phyloP scores from a whole-genome alignment of 2,113 vertebrate species.

The Phyllopteryx taeniolatus region DNA sequence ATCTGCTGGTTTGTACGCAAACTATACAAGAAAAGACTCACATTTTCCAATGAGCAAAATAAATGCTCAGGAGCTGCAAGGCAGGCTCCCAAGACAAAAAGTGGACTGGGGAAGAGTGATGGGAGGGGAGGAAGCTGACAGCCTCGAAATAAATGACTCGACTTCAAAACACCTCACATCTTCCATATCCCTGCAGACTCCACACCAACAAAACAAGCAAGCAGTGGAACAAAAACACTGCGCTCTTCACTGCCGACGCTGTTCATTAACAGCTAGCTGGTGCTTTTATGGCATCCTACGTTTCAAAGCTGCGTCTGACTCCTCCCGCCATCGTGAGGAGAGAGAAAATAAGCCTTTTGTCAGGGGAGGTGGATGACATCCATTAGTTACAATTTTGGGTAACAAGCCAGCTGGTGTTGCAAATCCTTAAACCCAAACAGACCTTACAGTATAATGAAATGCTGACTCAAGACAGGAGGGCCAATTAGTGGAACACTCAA shows the following conservation, averaged over 20 bases:
- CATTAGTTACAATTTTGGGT: conserved; percentile 28
- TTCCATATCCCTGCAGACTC: conserved; percentile 56
- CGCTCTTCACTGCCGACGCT: conserved; percentile 27
- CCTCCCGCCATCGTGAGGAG: conserved; percentile 32
- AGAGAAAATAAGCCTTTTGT: conserved; percentile 35
- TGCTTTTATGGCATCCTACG: conserved; percentile 41
- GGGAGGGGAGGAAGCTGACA: conserved; percentile 45
- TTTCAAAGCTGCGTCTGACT: conserved; percentile 56
- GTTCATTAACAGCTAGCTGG: conserved; percentile 60
- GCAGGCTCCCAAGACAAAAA: conserved; percentile 24
- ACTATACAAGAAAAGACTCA: conserved; percentile 21
- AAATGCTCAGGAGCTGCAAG: conserved; percentile 37
- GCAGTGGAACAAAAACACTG: conserved; percentile 46
- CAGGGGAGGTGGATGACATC: conserved; percentile 23
- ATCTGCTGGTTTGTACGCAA: conserved; percentile 30
- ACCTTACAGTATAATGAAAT: conserved; percentile 24
- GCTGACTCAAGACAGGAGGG: conserved; percentile 3
- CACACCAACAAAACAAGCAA: conserved; percentile 42
- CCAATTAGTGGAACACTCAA: conserved; percentile 2
- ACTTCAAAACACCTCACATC: conserved; percentile 70
- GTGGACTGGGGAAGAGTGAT: conserved; percentile 15
- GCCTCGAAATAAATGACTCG: conserved; percentile 65
- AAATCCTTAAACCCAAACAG: conserved; percentile 19
- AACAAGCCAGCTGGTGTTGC: conserved; percentile 29
- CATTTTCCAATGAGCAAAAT: conserved; percentile 41